Conservation (phyloP, 2,113 vertebrate species). For the Siniperca knerii region DNA sequence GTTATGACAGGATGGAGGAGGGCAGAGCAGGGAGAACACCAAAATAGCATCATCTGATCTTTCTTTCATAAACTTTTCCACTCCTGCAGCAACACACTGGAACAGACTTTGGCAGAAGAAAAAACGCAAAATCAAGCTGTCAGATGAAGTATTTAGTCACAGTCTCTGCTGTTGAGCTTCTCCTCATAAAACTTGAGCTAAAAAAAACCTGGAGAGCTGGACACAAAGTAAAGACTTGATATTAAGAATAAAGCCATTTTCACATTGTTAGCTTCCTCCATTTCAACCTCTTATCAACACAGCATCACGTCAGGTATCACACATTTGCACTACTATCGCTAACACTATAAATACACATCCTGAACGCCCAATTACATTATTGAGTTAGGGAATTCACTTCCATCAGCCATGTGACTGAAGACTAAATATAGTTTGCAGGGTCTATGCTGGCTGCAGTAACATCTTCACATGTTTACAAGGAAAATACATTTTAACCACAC, state of each 20-base stretch:
- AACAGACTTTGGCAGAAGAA: constrained; percentile 55
- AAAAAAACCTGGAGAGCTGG: not conserved
- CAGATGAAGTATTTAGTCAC: constrained; percentile 50
- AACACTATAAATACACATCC: constrained; percentile 57
- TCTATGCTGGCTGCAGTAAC: constrained; percentile 18
- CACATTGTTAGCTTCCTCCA: not conserved
- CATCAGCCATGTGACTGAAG: constrained; percentile 56
- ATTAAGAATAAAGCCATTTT: not conserved
- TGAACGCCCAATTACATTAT: constrained; percentile 49
- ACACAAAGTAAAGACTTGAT: not conserved
- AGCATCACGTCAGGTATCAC: constrained; percentile 20
- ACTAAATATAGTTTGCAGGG: constrained; percentile 47
- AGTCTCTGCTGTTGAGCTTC: constrained; percentile 11
- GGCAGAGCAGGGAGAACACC: constrained; percentile 57
- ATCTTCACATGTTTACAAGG: constrained; percentile 31
- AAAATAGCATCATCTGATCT: constrained; percentile 76
- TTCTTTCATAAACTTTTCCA: constrained; percentile 78
- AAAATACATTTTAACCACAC: not conserved
- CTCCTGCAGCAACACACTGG: constrained; percentile 63
- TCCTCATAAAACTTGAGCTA: constrained; percentile 19
- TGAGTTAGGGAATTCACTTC: constrained; percentile 59
- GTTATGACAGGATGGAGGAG: constrained; percentile 60
- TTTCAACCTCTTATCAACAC: constrained; percentile 12
- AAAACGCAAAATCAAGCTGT: constrained; percentile 40
- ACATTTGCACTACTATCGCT: constrained; percentile 24